A percentile compares a stretch with the other conserved stretches of the same genome.
Evolutionary conservation across 2,888 invertebrate species (phyloP).

Genomic region (Meganola albula): DNA sequence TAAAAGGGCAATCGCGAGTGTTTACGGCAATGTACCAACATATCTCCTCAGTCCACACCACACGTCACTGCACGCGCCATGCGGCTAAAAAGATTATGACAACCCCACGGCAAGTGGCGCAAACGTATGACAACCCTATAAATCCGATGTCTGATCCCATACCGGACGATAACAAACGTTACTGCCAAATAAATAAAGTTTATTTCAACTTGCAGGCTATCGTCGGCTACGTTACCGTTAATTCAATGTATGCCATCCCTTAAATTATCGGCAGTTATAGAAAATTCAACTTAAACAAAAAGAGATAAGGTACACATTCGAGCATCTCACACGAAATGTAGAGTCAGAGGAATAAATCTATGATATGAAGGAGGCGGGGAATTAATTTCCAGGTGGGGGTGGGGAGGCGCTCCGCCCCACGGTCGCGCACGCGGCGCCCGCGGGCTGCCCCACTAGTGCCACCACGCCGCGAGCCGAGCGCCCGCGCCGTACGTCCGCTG

Average conservation of each 20-base stretch:
- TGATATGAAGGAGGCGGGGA: constrained; percentile 76
- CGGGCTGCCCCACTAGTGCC: constrained; percentile 10
- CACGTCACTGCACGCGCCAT: constrained; percentile 63
- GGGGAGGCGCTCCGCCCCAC: constrained; percentile 58
- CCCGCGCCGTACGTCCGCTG: constrained; percentile 25
- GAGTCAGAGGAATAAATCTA: constrained; percentile 73
- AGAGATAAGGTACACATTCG: constrained; percentile 70
- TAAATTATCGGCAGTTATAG: constrained; percentile 66
- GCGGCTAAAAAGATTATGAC: constrained; percentile 76
- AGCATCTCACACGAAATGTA: constrained; percentile 54
- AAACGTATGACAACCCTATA: constrained; percentile 58
- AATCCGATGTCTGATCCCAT: constrained; percentile 45
- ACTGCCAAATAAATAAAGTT: constrained; percentile 38
- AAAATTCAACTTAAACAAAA: constrained; percentile 64
- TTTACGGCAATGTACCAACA: constrained; percentile 47
- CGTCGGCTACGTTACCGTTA: constrained; percentile 56
- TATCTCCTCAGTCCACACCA: constrained; percentile 53
- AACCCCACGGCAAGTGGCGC: constrained; percentile 55
- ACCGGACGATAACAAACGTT: constrained; percentile 42
- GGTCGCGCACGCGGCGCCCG: constrained; percentile 43
- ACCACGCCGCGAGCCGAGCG: constrained; percentile 22
- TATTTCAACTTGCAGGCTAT: constrained; percentile 36
- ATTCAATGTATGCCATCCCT: constrained; percentile 70
- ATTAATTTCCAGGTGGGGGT: constrained; percentile 62
- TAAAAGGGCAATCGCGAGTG: constrained; percentile 18